Percentiles rank a stretch among this genome's conserved stretches.
Conservation (phyloP, 2,797 vertebrate genomes). For the Glossophaga mutica region DNA sequence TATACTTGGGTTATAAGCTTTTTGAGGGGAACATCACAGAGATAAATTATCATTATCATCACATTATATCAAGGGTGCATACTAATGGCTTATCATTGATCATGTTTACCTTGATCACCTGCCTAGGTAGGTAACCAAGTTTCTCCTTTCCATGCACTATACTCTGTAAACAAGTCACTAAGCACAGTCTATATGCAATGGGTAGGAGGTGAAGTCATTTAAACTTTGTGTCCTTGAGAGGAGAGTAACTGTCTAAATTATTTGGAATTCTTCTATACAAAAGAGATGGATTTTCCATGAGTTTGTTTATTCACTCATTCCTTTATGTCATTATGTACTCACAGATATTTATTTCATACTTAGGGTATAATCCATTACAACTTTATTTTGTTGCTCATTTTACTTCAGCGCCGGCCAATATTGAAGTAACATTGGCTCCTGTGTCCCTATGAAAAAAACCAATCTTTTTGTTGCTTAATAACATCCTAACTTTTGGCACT, state of each 20-base stretch:
- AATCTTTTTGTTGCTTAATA: neutral
- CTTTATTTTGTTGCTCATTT: neutral
- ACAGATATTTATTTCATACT: neutral
- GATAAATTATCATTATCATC: too few species aligned
- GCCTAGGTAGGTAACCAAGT: neutral
- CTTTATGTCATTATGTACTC: neutral
- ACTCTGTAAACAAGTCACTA: neutral
- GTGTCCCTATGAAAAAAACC: neutral
- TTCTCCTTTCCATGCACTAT: neutral
- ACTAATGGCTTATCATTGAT: too few species aligned
- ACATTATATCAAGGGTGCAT: too few species aligned
- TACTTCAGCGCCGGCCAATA: neutral
- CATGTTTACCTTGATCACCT: neutral
- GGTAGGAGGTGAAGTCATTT: neutral
- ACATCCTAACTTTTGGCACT: neutral
- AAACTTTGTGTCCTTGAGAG: neutral
- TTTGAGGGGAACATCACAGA: too few species aligned
- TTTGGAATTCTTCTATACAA: neutral
- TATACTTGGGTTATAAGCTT: too few species aligned
- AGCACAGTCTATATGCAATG: neutral
- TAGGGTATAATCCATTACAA: neutral
- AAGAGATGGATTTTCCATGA: neutral
- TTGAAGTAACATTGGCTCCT: neutral
- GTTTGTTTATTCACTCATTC: neutral
- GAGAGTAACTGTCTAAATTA: neutral